phyloP scores from a whole-genome alignment of 1,140 invertebrate species.

The Lithobius niger region DNA sequence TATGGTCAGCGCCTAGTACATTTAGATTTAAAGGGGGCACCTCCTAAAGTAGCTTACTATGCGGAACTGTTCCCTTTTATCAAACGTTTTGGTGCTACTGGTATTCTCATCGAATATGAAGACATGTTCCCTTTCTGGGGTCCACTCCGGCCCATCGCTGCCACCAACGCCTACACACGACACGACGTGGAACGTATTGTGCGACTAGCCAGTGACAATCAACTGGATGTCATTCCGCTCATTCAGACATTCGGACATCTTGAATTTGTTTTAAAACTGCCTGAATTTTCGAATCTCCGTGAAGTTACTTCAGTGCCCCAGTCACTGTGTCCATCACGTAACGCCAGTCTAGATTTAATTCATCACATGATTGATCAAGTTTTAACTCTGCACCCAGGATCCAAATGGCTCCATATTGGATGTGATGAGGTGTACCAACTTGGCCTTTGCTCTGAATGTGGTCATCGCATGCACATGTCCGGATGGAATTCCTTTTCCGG shows the following conservation, averaged over 20 bases:
- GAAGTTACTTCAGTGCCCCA: constrained; percentile 40
- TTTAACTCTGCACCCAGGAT: constrained; percentile 37
- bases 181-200: constrained; percentile 32
- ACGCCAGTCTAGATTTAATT: constrained; percentile 36
- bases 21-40: constrained; percentile 59
- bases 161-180: constrained; percentile 36
- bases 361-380: constrained; percentile 48
- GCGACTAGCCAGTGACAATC: constrained; percentile 30
- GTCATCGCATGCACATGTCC: constrained; percentile 29
- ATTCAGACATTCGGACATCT: constrained; percentile 45
- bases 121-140: constrained; percentile 40
- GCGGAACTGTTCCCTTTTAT: constrained; percentile 58
- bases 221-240: constrained; percentile 40
- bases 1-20: constrained; percentile 54
- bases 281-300: constrained; percentile 35
- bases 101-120: constrained; percentile 39
- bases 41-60: constrained; percentile 50
- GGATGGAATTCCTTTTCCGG: constrained; percentile 40
- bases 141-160: constrained; percentile 39
- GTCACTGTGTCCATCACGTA: constrained; percentile 37
- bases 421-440: constrained; percentile 54
- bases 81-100: constrained; percentile 46
- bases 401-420: constrained; percentile 43
- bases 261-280: constrained; percentile 43
- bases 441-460: constrained; percentile 59